Evolutionary conservation across 1,140 invertebrate genomes (phyloP).

Genomic region (Tachypleus tridentatus): DNA sequence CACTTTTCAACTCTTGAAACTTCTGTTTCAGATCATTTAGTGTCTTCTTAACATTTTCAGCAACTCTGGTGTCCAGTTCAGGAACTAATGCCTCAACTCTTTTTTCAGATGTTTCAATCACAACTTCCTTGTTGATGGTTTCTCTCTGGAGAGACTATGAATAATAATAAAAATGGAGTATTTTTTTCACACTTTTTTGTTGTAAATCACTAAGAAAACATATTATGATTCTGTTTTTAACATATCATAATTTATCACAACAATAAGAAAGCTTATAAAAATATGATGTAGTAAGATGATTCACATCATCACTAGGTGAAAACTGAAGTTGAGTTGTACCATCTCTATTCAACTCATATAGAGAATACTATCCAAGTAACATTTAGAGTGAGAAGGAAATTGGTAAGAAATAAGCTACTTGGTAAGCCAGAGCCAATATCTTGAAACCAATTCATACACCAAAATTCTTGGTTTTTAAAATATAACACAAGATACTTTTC

Average conservation of each 20-base stretch:
- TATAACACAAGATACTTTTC: too few species aligned
- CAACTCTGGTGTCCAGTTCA: conserved; percentile 65
- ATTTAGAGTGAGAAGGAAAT: too few species aligned
- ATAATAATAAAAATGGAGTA: conserved; percentile 8
- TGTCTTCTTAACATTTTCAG: conserved; percentile 53
- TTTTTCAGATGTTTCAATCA: conserved; percentile 67
- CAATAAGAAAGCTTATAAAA: background rate
- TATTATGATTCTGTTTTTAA: too few species aligned
- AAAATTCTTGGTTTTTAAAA: too few species aligned
- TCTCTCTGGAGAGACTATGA: conserved; percentile 58
- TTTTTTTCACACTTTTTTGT: too few species aligned
- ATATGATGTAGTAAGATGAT: background rate
- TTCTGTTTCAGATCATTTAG: conserved; percentile 39
- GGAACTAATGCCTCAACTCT: conserved; percentile 66
- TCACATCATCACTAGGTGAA: background rate
- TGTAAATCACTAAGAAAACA: too few species aligned
- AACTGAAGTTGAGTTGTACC: too few species aligned
- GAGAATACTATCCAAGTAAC: too few species aligned
- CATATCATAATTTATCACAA: background rate
- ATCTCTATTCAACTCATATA: too few species aligned
- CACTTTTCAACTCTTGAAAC: conserved; percentile 29
- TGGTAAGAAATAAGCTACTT: too few species aligned
- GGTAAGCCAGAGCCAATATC: too few species aligned
- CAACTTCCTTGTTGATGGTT: conserved; percentile 64
- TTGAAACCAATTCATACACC: too few species aligned